Evolutionary conservation across 2,113 vertebrate genomes (phyloP), one percentile per base, ranked within the genome.

Genomic region (Heterocephalus glaber): DNA sequence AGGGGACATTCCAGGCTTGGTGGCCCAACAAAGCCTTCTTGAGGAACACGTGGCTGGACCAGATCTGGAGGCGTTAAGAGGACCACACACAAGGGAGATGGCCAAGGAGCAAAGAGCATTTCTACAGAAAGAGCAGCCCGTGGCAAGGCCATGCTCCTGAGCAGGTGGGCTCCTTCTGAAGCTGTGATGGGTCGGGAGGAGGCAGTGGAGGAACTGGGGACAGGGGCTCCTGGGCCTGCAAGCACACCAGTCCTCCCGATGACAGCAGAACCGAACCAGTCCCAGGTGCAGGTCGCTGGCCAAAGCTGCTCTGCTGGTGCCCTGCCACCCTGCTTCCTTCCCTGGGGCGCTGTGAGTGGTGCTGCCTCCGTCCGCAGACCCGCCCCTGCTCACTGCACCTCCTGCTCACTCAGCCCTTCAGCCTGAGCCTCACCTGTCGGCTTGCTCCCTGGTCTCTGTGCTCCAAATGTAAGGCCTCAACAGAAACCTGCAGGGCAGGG

Each of bases 91-190:
- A 4, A 14, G 13, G 60, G 7, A 68, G 5, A 33, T 61, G 47
- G 9, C 54, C 17, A 56, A 52, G 38, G 54, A 85, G 60, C 61
- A 49, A 81, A 74, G 33, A 24, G 35, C 17, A 10, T 28, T 41
- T 26, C 2, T 17, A 60, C 47, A 5, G 52, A 68, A 56, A 24
- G 28, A 65, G 13, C 28, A 35, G 22, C 14, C 14, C 0, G 6
- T 2, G 19, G 28, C 47, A 60, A 88, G 49, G 30, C 19, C 7
- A 33, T 33, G 49, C 10, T n/a, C 28, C 17, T 35, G 19, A 35
- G 44, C 22, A 1, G 0, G 0, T 1, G 8, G 63, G 30, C 30
- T n/a, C 56, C 2, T 2, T 30, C 38, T 17, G n/a, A 70, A 3
- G 30, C 60, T 3, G 0, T 14, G 4, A 24, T 0, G 6, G 24